phyloP scores from a whole-genome alignment of 2,113 vertebrate genomes.

The Pipra filicauda region DNA sequence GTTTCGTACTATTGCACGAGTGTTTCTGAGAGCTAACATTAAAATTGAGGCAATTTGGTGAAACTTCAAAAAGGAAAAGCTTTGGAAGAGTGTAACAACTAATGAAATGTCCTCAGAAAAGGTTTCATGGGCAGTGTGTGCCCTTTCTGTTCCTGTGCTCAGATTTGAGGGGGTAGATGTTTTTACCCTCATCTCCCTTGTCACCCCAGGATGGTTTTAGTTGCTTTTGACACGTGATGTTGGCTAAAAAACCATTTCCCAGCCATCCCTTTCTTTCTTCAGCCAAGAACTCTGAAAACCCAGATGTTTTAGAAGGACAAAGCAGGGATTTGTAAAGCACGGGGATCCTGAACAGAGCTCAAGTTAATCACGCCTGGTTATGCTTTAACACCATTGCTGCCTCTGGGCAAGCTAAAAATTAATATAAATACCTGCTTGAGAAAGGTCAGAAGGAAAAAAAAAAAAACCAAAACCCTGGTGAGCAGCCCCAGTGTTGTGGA shows the following conservation, averaged over 20 bases:
- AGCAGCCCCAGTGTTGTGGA: neutral
- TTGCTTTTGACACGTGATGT: neutral
- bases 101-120: neutral
- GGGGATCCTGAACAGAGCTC: neutral
- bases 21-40: neutral
- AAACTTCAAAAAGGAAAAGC: neutral
- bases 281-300: neutral
- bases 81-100: neutral
- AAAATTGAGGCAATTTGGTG: neutral
- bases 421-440: neutral
- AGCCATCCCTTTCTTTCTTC: neutral
- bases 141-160: neutral
- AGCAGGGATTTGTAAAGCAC: neutral
- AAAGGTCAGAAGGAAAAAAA: neutral
- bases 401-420: neutral
- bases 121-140: neutral
- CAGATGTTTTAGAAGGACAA: neutral
- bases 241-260: neutral
- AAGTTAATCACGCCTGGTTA: neutral
- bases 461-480: neutral
- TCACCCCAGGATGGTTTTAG: neutral
- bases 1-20: neutral
- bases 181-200: neutral
- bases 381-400: neutral
- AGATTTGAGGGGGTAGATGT: neutral